Conservation (phyloP, 2,797 vertebrate genomes). For the Mus caroli region DNA sequence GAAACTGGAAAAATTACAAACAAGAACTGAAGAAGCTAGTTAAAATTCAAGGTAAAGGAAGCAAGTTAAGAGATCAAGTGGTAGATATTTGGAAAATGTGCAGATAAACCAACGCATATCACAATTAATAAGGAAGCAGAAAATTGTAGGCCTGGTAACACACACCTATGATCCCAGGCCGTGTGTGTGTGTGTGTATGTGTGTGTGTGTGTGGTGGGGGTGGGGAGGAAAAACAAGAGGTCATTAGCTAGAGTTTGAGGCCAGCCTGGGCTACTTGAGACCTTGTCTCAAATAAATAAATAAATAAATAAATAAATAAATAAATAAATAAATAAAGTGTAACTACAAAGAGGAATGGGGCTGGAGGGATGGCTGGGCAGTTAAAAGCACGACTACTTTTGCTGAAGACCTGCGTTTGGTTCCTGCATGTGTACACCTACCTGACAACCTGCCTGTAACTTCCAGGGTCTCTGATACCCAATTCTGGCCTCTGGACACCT, state of each 20-base stretch:
- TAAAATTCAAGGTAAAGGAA: slow-evolving; percentile 37
- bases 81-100: slow-evolving; percentile 1
- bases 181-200: too few relatives aligned
- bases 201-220: too few relatives aligned
- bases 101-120: neutral
- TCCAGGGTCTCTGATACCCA: neutral
- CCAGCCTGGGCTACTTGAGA: neutral
- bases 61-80: slow-evolving; percentile 6
- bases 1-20: neutral
- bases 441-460: neutral
- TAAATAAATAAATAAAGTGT: neutral
- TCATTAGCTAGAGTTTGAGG: neutral
- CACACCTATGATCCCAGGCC: neutral
- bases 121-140: slow-evolving; percentile 49
- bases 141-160: neutral
- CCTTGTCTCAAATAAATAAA: neutral
- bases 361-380: neutral
- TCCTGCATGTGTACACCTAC: neutral
- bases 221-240: neutral
- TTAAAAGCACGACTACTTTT: neutral
- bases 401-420: neutral
- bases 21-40: neutral
- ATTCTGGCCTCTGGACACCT: neutral
- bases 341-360: neutral
- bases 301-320: too few relatives aligned